These are phyloP conservation scores for Odocoileus virginianus DNA, from an alignment of 2,113 vertebrate species.

Conservation along the genomic window DNA sequence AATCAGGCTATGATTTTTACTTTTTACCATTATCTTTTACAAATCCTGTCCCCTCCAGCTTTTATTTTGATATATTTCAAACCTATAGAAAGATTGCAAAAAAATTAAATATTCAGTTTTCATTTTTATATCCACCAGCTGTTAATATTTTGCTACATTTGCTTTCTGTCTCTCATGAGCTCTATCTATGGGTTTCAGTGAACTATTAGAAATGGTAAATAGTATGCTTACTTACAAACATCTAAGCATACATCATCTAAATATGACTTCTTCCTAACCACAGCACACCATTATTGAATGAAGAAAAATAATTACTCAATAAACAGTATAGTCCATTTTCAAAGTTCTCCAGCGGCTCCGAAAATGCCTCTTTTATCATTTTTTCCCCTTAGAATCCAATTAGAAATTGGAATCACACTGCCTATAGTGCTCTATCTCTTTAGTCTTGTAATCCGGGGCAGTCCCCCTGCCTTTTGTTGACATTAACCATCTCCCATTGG, in stretches of 20 bases:
- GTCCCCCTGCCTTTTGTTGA: background rate
- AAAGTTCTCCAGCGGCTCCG: background rate
- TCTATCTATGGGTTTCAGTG: background rate
- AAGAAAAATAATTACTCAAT: background rate
- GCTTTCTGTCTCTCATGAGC: background rate
- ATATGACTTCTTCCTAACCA: background rate
- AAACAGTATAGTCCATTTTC: background rate
- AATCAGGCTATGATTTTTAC: background rate
- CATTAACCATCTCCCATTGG: background rate
- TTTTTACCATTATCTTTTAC: background rate
- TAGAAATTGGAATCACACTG: background rate
- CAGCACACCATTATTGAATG: background rate
- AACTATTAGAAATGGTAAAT: background rate
- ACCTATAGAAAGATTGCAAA: background rate
- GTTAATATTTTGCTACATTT: background rate
- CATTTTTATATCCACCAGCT: background rate
- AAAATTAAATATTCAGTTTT: background rate
- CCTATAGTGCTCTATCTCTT: background rate
- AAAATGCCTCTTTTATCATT: background rate
- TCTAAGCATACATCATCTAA: background rate
- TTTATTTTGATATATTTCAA: background rate
- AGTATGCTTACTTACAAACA: background rate
- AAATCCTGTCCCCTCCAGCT: background rate
- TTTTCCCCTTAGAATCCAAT: background rate
- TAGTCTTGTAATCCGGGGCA: background rate